phyloP scores from a whole-genome alignment of 2,888 invertebrate genomes.

The Augiades crinisus region DNA sequence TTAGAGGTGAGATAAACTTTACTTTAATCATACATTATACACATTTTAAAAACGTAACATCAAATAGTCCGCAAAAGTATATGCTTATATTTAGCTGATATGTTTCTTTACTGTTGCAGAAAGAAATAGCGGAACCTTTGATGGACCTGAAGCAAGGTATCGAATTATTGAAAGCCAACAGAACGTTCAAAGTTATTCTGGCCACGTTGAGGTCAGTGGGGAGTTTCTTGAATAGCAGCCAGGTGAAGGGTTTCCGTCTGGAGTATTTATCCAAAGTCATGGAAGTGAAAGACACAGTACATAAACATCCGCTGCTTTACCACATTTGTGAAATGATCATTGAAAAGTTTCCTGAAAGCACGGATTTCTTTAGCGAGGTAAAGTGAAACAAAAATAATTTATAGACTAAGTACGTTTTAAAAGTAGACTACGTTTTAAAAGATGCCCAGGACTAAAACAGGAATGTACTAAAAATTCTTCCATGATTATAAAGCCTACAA shows the following conservation, averaged over 20 bases:
- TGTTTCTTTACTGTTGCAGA: slow-evolving; percentile 53
- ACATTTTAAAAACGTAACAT: too few relatives aligned
- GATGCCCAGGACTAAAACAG: too few relatives aligned
- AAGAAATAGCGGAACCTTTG: slow-evolving; percentile 99
- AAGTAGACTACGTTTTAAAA: too few relatives aligned
- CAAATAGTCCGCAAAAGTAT: too few relatives aligned
- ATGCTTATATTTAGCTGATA: too few relatives aligned
- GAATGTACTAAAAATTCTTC: too few relatives aligned
- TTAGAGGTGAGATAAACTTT: slow-evolving; percentile 85
- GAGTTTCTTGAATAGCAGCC: slow-evolving; percentile 96
- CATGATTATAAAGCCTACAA: too few relatives aligned
- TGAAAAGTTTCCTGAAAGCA: slow-evolving; percentile 96
- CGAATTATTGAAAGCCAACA: slow-evolving; percentile 93
- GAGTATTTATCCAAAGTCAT: slow-evolving; percentile 98
- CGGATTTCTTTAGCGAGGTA: slow-evolving; percentile 98
- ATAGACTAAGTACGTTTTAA: not conserved
- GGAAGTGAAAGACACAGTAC: slow-evolving; percentile 99
- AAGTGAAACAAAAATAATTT: not conserved
- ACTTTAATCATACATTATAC: too few relatives aligned
- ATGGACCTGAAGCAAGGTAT: slow-evolving; percentile 99
- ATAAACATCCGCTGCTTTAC: slow-evolving; percentile 98
- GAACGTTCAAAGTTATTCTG: slow-evolving; percentile 97
- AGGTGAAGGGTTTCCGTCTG: slow-evolving; percentile 97
- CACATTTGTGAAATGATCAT: slow-evolving; percentile 99
- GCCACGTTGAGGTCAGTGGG: slow-evolving; percentile 97